Percentiles rank a stretch among this genome's conserved stretches.
Conservation (phyloP, 2,888 invertebrate species). For the Tribolium freemani region DNA sequence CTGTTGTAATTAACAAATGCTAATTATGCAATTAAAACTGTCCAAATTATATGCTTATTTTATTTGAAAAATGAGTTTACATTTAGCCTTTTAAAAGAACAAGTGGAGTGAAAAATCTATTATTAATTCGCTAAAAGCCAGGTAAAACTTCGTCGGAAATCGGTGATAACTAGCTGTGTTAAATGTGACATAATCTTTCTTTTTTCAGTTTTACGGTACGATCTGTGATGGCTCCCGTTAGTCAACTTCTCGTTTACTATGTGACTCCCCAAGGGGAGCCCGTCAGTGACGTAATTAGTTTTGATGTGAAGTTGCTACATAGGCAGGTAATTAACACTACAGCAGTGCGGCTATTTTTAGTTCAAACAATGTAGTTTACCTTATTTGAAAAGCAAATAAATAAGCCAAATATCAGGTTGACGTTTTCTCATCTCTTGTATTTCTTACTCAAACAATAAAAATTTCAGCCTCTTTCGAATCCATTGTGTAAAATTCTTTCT, state of each 20-base stretch:
- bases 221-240: constrained; percentile 78
- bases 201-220: constrained; percentile 75
- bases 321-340: constrained; percentile 69
- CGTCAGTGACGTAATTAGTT: constrained; percentile 77
- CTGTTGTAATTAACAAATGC: no score
- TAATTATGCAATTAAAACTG: no score
- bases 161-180: background rate
- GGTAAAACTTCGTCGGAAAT: background rate
- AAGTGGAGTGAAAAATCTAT: no score
- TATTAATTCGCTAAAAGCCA: no score
- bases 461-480: background rate
- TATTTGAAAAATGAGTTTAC: no score
- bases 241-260: constrained; percentile 78
- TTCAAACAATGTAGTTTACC: background rate
- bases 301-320: constrained; percentile 75
- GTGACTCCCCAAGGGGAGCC: constrained; percentile 77
- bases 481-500: no score
- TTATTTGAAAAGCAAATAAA: no score
- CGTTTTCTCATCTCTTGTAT: background rate
- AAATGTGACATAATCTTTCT: constrained; percentile 4
- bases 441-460: background rate
- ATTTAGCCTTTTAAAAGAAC: no score
- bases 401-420: no score
- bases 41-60: no score
- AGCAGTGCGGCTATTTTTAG: background rate